Evolutionary conservation across 2,113 vertebrate genomes (phyloP), one percentile per base, ranked within the genome.

Genomic region (Paraplagusia blochii): DNA sequence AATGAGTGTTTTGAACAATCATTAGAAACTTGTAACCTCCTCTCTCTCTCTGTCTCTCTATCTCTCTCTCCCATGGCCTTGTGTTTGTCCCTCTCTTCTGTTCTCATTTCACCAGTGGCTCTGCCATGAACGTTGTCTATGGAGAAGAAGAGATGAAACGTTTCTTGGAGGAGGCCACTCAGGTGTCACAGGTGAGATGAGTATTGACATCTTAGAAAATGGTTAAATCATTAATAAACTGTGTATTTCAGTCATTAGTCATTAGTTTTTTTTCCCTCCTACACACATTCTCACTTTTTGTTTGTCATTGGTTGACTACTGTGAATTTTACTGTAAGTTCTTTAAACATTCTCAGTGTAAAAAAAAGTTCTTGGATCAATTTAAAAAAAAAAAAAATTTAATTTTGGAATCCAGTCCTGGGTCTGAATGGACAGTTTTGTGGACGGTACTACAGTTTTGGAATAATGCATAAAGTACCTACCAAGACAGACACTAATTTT

Each of bases 81-180:
- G 53, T 77, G 63, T 76, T 51, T 74, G 66, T 68, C 72, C 62
- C 47, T 18, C 59, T 58, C 75, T 19, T 53, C 49, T 56, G 7
- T 53, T 47, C 29, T 17, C n/a, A 11, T 63, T 39, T 70, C 65
- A 64, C 40, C 82, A 98, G 95, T 67, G 95, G 95, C 10, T 97
- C 95, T 43, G 95, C 95, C 33, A 98, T 98, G 96, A 98, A 98
- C 4, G 93, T 98, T 12, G 94, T 75, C 0, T 91, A 94, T 18
- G 91, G 91, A 17, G 93, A 96, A 38, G 92, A 93, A 18, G 96
- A 99, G 81, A 96, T 98, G 93, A 97, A 94, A 84, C 92, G 85
- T 12, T 98, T 99, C 78, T 85, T 99, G 76, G 93, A 93, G 66
- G 94, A 98, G 88, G 96, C 96, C 46, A 84, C 93, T 13, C 91